phyloP scores from a whole-genome alignment of 2,113 vertebrate species.

The Rousettus leschenaultii region DNA sequence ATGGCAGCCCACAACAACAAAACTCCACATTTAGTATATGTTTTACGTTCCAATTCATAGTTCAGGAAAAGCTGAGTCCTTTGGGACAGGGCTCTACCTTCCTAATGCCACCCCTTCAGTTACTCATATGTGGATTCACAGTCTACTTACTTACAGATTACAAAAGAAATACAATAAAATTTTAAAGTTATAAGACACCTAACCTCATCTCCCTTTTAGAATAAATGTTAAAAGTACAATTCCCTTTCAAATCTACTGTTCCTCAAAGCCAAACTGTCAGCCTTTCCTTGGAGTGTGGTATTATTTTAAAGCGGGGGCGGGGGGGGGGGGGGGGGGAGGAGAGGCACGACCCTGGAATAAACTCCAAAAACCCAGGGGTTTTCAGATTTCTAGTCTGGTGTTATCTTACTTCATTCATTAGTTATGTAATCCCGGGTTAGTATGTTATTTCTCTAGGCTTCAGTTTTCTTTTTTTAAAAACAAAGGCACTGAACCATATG shows the following conservation, averaged over 20 bases:
- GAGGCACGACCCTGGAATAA: not conserved
- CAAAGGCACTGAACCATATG: not conserved
- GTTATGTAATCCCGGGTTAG: not conserved
- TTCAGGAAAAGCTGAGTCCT: not conserved
- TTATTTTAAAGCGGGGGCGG: too few species aligned
- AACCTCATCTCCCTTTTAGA: not conserved
- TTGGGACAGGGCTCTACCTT: not conserved
- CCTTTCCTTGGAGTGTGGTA: not conserved
- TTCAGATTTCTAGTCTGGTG: not conserved
- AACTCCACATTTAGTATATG: not conserved
- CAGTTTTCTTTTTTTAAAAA: slow-evolving; percentile 31
- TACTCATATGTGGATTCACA: not conserved
- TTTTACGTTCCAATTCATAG: not conserved
- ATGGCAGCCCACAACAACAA: not conserved
- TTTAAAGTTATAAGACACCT: not conserved
- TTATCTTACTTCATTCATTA: not conserved
- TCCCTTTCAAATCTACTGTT: not conserved
- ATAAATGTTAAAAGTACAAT: not conserved
- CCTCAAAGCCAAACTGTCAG: not conserved
- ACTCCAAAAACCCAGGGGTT: not conserved
- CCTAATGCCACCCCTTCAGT: not conserved
- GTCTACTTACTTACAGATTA: slow-evolving; percentile 6
- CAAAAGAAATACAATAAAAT: not conserved
- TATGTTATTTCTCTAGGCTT: slow-evolving; percentile 9
- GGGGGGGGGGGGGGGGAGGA: too few species aligned